A percentile compares a stretch with the other conserved stretches of the same genome.
Evolutionary conservation across 2,797 vertebrate genomes (phyloP).

Genomic region (Pangasius djambal): DNA sequence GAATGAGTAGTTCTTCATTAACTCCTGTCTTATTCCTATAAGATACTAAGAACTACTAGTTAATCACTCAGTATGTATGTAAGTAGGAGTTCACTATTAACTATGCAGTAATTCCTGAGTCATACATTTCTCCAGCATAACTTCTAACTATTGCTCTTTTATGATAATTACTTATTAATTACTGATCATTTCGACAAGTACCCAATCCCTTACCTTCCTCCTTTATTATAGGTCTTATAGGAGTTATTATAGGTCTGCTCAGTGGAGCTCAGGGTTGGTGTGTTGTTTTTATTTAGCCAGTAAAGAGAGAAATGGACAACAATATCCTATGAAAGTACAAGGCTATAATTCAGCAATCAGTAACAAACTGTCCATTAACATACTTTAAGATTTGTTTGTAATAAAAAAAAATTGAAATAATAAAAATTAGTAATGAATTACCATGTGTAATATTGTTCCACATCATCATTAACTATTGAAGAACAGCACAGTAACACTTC

Average conservation of each 20-base stretch:
- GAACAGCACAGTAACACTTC: neutral
- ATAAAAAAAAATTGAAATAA: no score
- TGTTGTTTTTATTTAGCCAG: no score
- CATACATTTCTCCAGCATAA: neutral
- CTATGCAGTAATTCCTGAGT: neutral
- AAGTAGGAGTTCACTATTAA: neutral
- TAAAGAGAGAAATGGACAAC: neutral
- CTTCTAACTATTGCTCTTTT: neutral
- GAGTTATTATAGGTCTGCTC: no score
- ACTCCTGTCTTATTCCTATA: neutral
- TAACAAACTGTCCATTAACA: no score
- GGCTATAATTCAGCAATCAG: neutral
- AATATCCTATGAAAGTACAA: neutral
- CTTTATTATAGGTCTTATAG: no score
- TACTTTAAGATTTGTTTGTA: no score
- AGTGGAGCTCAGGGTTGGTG: no score
- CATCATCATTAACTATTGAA: neutral
- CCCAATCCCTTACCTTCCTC: neutral
- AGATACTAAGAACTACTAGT: neutral
- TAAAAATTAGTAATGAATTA: neutral
- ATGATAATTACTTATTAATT: neutral
- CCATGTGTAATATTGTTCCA: neutral
- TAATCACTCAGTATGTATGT: neutral
- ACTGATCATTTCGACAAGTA: neutral
- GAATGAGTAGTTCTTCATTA: neutral